Base-by-base conservation (phyloP, 1,140 invertebrate species). In the Prorops nasuta region DNA sequence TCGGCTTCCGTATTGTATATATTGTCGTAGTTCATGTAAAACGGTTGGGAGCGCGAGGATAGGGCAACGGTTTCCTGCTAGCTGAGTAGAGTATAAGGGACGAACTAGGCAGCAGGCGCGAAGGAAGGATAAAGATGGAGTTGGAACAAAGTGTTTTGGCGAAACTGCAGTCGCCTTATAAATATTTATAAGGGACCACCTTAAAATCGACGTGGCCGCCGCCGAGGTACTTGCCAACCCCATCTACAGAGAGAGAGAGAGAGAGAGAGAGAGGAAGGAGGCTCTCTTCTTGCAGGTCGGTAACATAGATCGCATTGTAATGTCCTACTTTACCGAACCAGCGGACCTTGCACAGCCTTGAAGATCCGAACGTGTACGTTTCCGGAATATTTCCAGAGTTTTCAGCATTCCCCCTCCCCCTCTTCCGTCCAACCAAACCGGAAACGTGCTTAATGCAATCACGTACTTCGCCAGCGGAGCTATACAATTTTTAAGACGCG, bases 291-390 rank as follows among this genome's bases (percentile, higher is more conserved):
- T n/a, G n/a, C n/a, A n/a, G 14, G 19, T 41, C 24, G 50, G 55
- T 59, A 60, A 62, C 60, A 49, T 54, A 58, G 60, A 65, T 65
- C 49, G 63, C 60, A 67, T 65, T 55, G 60, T 63, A 67, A 65
- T 66, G 55, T 16, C 45, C 59, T 60, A 48, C 57, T 66, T 62
- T 54, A 45, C 49, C 49, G 44, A 44, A 36, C 44, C 28, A 49
- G 39, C 43, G 31, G 38, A 34, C 32, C 19, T 41, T n/a, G n/a
- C n/a, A n/a, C n/a, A n/a, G n/a, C n/a, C 32, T 21, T 44, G 42
- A 34, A 28, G 39, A 48, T 51, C 17, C n/a, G 24, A 9, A 40
- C 16, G 12, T 18, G 19, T 21, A 53, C 39, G 45, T 18, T 48
- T 44, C 54, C 19, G 8, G 24, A 52, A 45, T 35, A 45, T 39